Base-by-base conservation (phyloP, 2,797 vertebrate species). In the Trachurus trachurus region DNA sequence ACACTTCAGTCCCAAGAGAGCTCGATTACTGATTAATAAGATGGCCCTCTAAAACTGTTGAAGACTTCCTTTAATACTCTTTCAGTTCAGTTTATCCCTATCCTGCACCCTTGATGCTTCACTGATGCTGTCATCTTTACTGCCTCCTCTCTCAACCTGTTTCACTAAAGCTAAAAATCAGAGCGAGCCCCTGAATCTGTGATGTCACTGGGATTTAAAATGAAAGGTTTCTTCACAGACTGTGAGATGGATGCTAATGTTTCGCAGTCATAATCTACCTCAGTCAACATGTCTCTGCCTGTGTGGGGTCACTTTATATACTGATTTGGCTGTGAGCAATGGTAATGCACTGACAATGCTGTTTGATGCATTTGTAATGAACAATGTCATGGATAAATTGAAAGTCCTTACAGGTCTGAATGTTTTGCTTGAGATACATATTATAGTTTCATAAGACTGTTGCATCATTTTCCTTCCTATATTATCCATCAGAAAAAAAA, bases 21-120 rank as follows among this genome's bases (percentile, higher is more conserved):
- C 61, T 53, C 70, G 76, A 85, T 89, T 71, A 81, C 76, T 83
- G 81, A 87, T 85, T 78, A 84, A 84, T 81, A 87, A 78, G 82
- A 66, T 16, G 49, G 58, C 58, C 59, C 65, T 78, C 50, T 66
- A 68, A 81, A 85, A 72, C 57, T 75, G 74, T 66, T 76, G 53
- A 76, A 83, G 29, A 57, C 58, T 76, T 73, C 64, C 69, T 76
- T 87, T 81, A 82, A 86, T 86, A 77, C 49, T 68, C 47, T 66
- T 59, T 2, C 17, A 80, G 67, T 74, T 71, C 29, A 53, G 58
- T 57, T 73, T 42, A 70, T 66, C 56, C 56, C 42, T 85, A 49
- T 52, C 6, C 52, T 11, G 53, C 10, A 29, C 34, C 70, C 62
- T 66, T 77, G 76, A 88, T 54, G 84, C 78, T 86, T 84, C 77